Evolutionary conservation across 2,113 vertebrate genomes (phyloP).

Genomic region (Sapajus apella): DNA sequence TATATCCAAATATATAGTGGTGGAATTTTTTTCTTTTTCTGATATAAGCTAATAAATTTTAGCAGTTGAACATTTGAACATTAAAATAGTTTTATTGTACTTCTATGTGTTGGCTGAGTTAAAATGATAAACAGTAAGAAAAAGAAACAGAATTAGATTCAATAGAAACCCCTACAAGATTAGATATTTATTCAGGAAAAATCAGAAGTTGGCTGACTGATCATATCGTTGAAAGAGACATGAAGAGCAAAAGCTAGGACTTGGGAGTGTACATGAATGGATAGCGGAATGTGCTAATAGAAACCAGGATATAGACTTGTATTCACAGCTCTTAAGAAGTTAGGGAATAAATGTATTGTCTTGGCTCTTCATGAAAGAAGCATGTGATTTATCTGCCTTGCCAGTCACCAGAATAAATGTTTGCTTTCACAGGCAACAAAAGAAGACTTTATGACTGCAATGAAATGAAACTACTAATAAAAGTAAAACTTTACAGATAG

Average conservation of each 20-base stretch:
- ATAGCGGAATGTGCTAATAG: too few relatives aligned
- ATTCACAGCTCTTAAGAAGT: not conserved
- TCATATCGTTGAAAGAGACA: not conserved
- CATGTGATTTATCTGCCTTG: not conserved
- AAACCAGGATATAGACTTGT: not conserved
- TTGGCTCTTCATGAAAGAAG: not conserved
- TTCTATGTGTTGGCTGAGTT: not conserved
- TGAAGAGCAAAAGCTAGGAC: not conserved
- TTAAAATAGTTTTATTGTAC: not conserved
- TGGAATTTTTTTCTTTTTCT: constrained; percentile 9
- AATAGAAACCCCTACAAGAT: not conserved
- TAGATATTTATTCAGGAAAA: not conserved
- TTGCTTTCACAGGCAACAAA: not conserved
- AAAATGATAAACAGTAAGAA: not conserved
- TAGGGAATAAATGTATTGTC: not conserved
- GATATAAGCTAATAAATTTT: constrained; percentile 10
- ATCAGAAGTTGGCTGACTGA: not conserved
- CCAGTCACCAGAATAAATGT: not conserved
- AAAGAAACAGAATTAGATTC: not conserved
- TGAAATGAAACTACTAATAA: not conserved
- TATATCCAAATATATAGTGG: not conserved
- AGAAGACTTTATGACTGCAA: not conserved
- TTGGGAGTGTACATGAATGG: not conserved
- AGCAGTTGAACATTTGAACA: not conserved
- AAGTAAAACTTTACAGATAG: not conserved